Conservation (phyloP, 1,140 invertebrate genomes). For the Drosophila yakuba region DNA sequence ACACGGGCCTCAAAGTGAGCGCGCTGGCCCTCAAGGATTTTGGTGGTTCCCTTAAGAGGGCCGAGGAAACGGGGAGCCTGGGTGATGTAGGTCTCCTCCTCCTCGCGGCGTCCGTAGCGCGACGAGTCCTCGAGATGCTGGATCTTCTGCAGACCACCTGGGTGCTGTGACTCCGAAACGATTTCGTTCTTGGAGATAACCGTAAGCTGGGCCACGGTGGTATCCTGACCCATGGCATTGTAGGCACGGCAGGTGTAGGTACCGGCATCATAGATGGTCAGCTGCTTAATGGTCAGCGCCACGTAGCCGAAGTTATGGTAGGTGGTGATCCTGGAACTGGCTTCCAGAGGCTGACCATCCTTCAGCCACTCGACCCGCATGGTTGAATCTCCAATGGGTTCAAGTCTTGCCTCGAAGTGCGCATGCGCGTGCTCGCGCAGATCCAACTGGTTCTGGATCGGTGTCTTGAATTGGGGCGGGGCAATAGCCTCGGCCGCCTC, state of each 20-base stretch:
- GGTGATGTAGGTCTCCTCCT: constrained; percentile 91
- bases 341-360: constrained; percentile 95
- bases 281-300: constrained; percentile 97
- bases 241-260: constrained; percentile 95
- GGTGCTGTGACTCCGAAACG: constrained; percentile 94
- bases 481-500: constrained; percentile 91
- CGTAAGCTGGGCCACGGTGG: constrained; percentile 94
- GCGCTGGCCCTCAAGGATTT: constrained; percentile 97
- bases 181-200: constrained; percentile 94
- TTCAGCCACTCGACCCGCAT: constrained; percentile 98
- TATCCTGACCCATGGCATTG: constrained; percentile 94
- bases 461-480: constrained; percentile 96
- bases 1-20: constrained; percentile 98
- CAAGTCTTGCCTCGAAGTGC: constrained; percentile 97
- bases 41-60: constrained; percentile 94
- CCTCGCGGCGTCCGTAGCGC: constrained; percentile 87
- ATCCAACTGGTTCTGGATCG: constrained; percentile 94
- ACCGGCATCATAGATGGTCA: constrained; percentile 95
- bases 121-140: constrained; percentile 94
- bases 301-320: constrained; percentile 99
- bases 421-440: constrained; percentile 97
- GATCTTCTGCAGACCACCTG: constrained; percentile 94
- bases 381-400: constrained; percentile 96
- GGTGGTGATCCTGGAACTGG: constrained; percentile 96
- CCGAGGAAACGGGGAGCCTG: constrained; percentile 94